Conservation (phyloP, 2,888 invertebrate species). For the Drosophila meridiana region DNA sequence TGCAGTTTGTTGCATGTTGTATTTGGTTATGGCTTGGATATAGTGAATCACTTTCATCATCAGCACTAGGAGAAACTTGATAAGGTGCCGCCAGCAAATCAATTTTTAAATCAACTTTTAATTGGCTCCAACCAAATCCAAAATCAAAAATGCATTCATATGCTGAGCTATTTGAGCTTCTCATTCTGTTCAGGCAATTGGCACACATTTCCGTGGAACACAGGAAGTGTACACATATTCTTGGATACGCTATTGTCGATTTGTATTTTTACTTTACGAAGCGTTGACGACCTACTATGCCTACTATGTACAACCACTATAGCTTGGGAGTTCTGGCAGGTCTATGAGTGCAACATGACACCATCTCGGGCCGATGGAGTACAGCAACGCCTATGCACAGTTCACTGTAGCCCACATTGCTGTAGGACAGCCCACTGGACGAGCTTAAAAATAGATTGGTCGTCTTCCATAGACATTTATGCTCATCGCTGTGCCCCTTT, state of each 20-base stretch:
- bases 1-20: slow-evolving; percentile 50
- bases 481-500: slow-evolving; percentile 9
- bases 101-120: slow-evolving; percentile 44
- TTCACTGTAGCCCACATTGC: slow-evolving; percentile 48
- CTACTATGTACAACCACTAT: slow-evolving; percentile 23
- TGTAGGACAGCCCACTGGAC: slow-evolving; percentile 55
- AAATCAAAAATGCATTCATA: slow-evolving; percentile 27
- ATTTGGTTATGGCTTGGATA: slow-evolving; percentile 45
- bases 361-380: slow-evolving; percentile 24
- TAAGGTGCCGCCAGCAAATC: slow-evolving; percentile 38
- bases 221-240: slow-evolving; percentile 58
- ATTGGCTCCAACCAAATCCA: slow-evolving; percentile 36
- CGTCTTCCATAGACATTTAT: slow-evolving; percentile 21
- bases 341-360: slow-evolving; percentile 45
- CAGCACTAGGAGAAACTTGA: slow-evolving; percentile 44
- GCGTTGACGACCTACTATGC: slow-evolving; percentile 7
- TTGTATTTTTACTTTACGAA: slow-evolving; percentile 47
- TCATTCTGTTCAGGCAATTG: slow-evolving; percentile 52
- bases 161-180: slow-evolving; percentile 1
- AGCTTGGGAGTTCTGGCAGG: slow-evolving; percentile 15
- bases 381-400: slow-evolving; percentile 46
- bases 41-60: slow-evolving; percentile 76
- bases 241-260: slow-evolving; percentile 23
- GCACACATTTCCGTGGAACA: slow-evolving; percentile 67
- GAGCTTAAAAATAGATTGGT: slow-evolving; percentile 45